Evolutionary conservation across 2,113 vertebrate species (phyloP).

Genomic region (Ardeotis arabs): DNA sequence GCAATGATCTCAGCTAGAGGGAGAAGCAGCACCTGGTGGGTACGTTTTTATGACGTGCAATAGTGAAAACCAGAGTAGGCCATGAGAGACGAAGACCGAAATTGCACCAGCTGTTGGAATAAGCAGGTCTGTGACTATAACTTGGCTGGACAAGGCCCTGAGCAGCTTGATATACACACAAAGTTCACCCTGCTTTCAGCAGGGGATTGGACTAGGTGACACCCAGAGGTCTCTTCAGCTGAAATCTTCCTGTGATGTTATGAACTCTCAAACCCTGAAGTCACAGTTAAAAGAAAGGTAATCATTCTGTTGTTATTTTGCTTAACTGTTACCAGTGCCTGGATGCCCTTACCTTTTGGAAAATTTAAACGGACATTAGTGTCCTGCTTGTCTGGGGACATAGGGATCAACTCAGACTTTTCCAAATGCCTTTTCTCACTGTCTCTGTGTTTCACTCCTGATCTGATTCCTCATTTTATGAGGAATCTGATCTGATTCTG

Average conservation of each 20-base stretch:
- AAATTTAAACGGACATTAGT: background rate
- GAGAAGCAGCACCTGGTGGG: background rate
- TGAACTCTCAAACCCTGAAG: background rate
- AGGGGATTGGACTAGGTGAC: background rate
- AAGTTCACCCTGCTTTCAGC: background rate
- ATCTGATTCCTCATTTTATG: background rate
- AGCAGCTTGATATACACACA: background rate
- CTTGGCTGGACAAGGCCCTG: background rate
- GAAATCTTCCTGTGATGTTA: background rate
- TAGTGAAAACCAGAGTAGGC: background rate
- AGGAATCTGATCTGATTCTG: background rate
- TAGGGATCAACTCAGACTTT: background rate
- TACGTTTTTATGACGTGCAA: background rate
- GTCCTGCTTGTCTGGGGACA: background rate
- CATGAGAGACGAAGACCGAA: background rate
- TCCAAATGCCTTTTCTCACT: background rate
- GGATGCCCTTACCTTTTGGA: background rate
- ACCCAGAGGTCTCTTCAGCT: background rate
- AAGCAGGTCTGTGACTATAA: background rate
- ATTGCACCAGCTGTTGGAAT: accelerated
- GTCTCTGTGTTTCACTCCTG: background rate
- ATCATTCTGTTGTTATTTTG: background rate
- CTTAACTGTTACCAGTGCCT: background rate
- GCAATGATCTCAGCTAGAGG: background rate
- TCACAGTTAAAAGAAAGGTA: background rate